Percentiles rank a stretch among this genome's conserved stretches.
phyloP scores from a whole-genome alignment of 2,113 vertebrate species.

The Brienomyrus brachyistius region DNA sequence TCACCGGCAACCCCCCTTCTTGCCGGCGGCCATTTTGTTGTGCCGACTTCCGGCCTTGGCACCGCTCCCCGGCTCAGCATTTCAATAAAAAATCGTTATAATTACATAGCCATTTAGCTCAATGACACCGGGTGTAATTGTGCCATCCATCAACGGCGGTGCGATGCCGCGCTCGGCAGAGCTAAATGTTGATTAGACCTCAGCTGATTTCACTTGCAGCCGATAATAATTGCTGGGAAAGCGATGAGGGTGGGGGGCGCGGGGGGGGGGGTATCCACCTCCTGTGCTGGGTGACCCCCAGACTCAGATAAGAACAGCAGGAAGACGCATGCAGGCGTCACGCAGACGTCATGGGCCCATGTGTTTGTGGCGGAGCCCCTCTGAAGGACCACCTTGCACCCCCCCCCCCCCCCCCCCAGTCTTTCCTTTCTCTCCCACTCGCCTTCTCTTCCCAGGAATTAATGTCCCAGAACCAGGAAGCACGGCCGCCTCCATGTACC shows the following conservation, averaged over 20 bases:
- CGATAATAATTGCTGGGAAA: slow-evolving; percentile 52
- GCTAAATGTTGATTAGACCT: slow-evolving; percentile 65
- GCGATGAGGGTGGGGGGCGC: slow-evolving; percentile 18
- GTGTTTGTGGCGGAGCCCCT: not conserved
- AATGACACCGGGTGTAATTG: slow-evolving; percentile 67
- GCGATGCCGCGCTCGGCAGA: slow-evolving; percentile 63
- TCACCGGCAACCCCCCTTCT: not conserved
- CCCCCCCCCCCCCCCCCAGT: not conserved
- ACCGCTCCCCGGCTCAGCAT: slow-evolving; percentile 47
- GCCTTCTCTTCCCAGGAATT: slow-evolving; percentile 12
- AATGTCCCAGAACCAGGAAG: slow-evolving; percentile 9
- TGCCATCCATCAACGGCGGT: slow-evolving; percentile 67
- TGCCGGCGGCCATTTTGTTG: not conserved
- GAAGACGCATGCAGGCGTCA: slow-evolving; percentile 31
- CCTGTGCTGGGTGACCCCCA: slow-evolving; percentile 37
- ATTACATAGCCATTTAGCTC: slow-evolving; percentile 72
- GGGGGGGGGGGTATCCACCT: slow-evolving; percentile 1
- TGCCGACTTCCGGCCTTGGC: not conserved
- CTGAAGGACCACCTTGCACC: not conserved
- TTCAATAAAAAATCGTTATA: slow-evolving; percentile 69
- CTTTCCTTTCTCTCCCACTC: not conserved
- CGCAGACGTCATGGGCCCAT: not conserved
- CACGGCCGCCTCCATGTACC: not conserved
- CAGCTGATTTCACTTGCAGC: slow-evolving; percentile 56
- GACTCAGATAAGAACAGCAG: slow-evolving; percentile 40